These are phyloP conservation scores for Cylas formicarius DNA, from an alignment of 1,140 invertebrate genomes.

Conservation along the genomic window DNA sequence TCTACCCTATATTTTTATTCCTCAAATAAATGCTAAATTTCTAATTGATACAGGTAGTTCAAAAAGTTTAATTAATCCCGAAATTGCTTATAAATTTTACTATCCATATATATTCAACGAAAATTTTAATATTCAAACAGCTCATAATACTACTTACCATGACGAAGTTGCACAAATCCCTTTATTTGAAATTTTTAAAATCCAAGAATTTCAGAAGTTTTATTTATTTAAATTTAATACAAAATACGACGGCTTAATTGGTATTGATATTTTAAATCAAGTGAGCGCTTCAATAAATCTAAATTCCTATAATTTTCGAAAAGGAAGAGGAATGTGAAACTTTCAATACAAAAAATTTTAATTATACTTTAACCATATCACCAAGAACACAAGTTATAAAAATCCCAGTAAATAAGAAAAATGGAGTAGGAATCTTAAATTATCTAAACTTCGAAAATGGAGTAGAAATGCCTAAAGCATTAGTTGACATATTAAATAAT, in stretches of 20 bases:
- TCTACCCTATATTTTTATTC: conserved; percentile 13
- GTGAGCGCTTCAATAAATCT: no score
- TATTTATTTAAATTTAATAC: conserved; percentile 15
- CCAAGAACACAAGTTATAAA: conserved; percentile 12
- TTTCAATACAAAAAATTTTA: no score
- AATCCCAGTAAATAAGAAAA: conserved; percentile 14
- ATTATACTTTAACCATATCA: no score
- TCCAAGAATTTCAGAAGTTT: conserved; percentile 6
- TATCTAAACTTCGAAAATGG: conserved; percentile 7
- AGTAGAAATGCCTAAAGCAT: conserved; percentile 6
- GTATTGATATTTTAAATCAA: no score
- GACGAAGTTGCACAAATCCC: conserved; percentile 7
- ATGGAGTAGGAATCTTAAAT: conserved; percentile 5
- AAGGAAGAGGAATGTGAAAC: no score
- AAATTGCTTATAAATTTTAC: conserved; percentile 13
- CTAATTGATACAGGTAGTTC: conserved; percentile 14
- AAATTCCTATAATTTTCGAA: no score
- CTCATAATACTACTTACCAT: conserved; percentile 10
- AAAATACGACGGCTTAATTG: no score
- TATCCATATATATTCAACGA: conserved; percentile 9
- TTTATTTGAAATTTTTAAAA: conserved; percentile 11
- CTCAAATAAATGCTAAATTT: conserved; percentile 15
- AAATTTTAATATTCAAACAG: conserved; percentile 19
- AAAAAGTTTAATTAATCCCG: conserved; percentile 12
- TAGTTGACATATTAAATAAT: no score